Evolutionary conservation across 2,797 vertebrate species (phyloP).

Genomic region (Sebastolobus altivelis): DNA sequence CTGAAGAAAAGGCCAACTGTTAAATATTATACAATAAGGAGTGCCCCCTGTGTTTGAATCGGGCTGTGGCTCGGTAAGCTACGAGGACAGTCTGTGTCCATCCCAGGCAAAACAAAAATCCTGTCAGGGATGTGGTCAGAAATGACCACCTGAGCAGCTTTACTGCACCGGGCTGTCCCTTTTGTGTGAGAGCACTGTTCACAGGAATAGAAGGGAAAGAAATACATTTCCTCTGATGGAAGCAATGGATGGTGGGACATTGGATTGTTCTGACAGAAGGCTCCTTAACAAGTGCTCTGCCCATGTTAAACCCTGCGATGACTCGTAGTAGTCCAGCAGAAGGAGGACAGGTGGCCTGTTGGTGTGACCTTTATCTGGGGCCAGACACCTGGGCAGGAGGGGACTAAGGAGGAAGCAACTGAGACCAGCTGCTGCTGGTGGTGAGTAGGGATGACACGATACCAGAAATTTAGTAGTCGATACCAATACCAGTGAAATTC

Average conservation of each 20-base stretch:
- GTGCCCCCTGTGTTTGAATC: slow-evolving; percentile 18
- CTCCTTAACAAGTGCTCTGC: slow-evolving; percentile 65
- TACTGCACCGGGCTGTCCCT: slow-evolving; percentile 23
- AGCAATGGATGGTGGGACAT: neutral
- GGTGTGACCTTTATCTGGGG: slow-evolving; percentile 58
- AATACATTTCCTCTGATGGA: slow-evolving; percentile 2
- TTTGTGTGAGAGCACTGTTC: slow-evolving; percentile 25
- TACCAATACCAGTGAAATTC: no score
- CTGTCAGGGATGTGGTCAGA: slow-evolving; percentile 36
- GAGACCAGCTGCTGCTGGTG: slow-evolving; percentile 36
- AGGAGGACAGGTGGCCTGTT: slow-evolving; percentile 59
- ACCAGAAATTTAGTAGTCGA: no score
- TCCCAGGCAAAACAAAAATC: slow-evolving; percentile 2
- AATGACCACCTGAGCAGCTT: slow-evolving; percentile 45
- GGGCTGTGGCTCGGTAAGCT: slow-evolving; percentile 17
- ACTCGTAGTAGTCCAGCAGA: slow-evolving; percentile 57
- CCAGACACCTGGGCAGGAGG: slow-evolving; percentile 46
- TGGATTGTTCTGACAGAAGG: slow-evolving; percentile 64
- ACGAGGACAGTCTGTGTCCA: slow-evolving; percentile 16
- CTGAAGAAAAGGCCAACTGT: slow-evolving; percentile 28
- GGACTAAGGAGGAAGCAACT: slow-evolving; percentile 9
- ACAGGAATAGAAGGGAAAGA: slow-evolving; percentile 18
- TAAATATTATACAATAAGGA: slow-evolving; percentile 6
- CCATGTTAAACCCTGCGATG: slow-evolving; percentile 58
- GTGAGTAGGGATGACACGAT: neutral